Percentiles rank a stretch among this genome's conserved stretches.
phyloP scores from a whole-genome alignment of 2,797 vertebrate genomes.

The Schizopygopsis pylzovi region DNA sequence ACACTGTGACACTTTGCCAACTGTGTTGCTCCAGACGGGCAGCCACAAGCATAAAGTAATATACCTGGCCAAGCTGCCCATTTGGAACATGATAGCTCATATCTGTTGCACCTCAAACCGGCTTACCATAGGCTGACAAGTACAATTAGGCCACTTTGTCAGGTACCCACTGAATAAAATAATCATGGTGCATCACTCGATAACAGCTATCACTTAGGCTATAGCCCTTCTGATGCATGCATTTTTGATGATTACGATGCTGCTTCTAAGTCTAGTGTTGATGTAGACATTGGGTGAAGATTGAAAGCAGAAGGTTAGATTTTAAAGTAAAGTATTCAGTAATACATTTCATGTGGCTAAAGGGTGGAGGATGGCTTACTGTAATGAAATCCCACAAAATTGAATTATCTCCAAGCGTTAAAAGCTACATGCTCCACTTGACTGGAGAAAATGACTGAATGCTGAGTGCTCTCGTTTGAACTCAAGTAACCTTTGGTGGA shows the following conservation, averaged over 20 bases:
- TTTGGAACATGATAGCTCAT: constrained; percentile 45
- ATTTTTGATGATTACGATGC: constrained; percentile 11
- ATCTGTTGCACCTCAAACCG: constrained; percentile 41
- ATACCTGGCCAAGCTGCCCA: background rate
- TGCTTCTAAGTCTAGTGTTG: background rate
- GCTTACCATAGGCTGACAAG: constrained; percentile 40
- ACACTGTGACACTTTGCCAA: constrained; percentile 1
- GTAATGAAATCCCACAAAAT: constrained; percentile 50
- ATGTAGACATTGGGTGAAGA: background rate
- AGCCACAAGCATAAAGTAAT: constrained; percentile 36
- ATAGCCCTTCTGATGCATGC: constrained; percentile 29
- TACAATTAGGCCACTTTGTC: constrained; percentile 52
- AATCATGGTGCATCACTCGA: constrained; percentile 51
- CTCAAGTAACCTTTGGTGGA: constrained; percentile 42
- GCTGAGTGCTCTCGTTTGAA: constrained; percentile 39
- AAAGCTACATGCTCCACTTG: constrained; percentile 31
- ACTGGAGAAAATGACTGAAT: constrained; percentile 30
- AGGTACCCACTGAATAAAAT: constrained; percentile 48
- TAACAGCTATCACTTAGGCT: constrained; percentile 49
- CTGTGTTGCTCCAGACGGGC: constrained; percentile 39
- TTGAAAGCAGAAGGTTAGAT: background rate
- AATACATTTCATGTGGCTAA: constrained; percentile 24
- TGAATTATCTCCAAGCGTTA: constrained; percentile 43
- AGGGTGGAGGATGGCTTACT: constrained; percentile 32
- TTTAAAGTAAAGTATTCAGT: constrained; percentile 23